Percentiles rank a stretch among this genome's conserved stretches.
Evolutionary conservation across 2,113 vertebrate species (phyloP).

Genomic region (Colistium nudipinnis): DNA sequence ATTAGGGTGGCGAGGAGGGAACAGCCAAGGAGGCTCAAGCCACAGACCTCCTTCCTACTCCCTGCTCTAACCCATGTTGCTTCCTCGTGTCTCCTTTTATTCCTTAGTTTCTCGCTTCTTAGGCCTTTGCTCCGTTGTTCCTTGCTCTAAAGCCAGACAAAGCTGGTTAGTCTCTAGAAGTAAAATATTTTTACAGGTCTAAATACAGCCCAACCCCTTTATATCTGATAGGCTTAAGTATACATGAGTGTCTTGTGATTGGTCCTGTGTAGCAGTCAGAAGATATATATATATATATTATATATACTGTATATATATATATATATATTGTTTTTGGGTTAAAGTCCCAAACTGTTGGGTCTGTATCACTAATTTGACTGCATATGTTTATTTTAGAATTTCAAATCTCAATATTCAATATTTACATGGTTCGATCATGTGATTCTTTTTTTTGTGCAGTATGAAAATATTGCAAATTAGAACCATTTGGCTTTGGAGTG

Average conservation of each 20-base stretch:
- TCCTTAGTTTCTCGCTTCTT: slow-evolving; percentile 15
- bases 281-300: too few species aligned
- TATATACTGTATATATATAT: too few species aligned
- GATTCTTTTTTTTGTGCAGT: background rate
- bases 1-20: slow-evolving; percentile 35
- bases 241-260: slow-evolving; percentile 32
- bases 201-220: slow-evolving; percentile 13
- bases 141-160: slow-evolving; percentile 24
- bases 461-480: background rate
- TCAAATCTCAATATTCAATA: too few species aligned
- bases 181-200: too few species aligned
- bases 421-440: too few species aligned
- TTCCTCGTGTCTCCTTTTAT: slow-evolving; percentile 8
- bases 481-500: too few species aligned
- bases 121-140: slow-evolving; percentile 20
- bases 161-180: too few species aligned
- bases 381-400: background rate
- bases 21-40: slow-evolving; percentile 42
- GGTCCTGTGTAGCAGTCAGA: slow-evolving; percentile 36
- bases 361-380: background rate
- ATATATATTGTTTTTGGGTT: too few species aligned
- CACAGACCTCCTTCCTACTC: slow-evolving; percentile 34
- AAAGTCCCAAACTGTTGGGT: background rate
- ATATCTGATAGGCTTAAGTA: slow-evolving; percentile 40
- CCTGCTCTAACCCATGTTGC: slow-evolving; percentile 29